These are phyloP conservation scores for Oophaga pumilio DNA, from an alignment of 2,113 vertebrate genomes.

Conservation along the genomic window DNA sequence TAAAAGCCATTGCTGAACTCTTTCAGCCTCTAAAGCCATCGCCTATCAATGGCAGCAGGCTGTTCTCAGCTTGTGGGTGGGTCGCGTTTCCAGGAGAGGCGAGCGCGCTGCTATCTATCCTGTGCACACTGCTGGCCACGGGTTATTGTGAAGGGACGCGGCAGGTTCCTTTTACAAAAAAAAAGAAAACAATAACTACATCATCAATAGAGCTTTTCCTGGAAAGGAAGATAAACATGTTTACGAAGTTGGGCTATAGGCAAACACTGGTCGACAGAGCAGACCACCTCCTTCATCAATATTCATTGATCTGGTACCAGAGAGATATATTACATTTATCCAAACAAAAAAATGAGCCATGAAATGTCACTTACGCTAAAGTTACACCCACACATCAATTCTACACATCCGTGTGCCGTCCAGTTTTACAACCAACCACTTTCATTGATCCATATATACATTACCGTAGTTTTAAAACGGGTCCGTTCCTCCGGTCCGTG, in stretches of 20 bases:
- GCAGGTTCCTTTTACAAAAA: neutral
- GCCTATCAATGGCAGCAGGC: slow-evolving; percentile 7
- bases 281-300: neutral
- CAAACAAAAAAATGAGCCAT: neutral
- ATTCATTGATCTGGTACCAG: neutral
- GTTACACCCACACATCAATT: too few species aligned
- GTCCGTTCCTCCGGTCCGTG: too few species aligned
- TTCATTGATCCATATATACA: too few species aligned
- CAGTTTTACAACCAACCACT: too few species aligned
- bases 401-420: too few species aligned
- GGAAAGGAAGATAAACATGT: neutral
- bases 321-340: neutral
- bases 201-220: neutral
- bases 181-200: neutral
- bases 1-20: neutral
- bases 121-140: neutral
- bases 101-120: neutral
- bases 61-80: slow-evolving; percentile 18
- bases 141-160: neutral
- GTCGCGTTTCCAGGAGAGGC: neutral
- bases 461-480: too few species aligned
- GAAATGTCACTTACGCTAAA: neutral
- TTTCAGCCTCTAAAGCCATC: neutral
- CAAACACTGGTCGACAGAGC: neutral
- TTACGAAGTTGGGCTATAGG: neutral